Evolutionary conservation across 2,797 vertebrate genomes (phyloP).

Genomic region (Florisuga fusca): DNA sequence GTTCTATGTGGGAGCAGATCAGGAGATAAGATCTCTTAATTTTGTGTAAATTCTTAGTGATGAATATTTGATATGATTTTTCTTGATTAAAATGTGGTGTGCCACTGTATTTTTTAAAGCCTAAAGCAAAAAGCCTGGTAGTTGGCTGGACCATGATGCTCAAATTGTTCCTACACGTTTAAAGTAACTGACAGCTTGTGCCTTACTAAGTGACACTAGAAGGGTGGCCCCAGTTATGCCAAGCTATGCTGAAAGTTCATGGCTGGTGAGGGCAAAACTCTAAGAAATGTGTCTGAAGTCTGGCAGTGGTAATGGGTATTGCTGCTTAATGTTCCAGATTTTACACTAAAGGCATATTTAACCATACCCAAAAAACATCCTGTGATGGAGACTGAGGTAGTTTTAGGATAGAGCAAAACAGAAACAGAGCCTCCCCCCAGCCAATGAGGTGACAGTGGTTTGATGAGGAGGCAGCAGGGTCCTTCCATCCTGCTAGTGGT

Average conservation of each 20-base stretch:
- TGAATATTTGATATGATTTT: background rate
- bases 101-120: background rate
- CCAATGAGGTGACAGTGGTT: background rate
- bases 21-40: background rate
- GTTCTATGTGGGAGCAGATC: background rate
- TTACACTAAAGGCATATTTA: background rate
- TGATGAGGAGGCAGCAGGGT: background rate
- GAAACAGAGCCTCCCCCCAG: background rate
- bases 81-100: background rate
- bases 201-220: background rate
- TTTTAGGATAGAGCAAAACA: background rate
- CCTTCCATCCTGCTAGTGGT: background rate
- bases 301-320: background rate
- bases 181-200: background rate
- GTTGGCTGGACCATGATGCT: background rate
- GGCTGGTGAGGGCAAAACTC: background rate
- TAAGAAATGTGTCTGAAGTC: background rate
- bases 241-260: accelerated
- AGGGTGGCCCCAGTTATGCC: background rate
- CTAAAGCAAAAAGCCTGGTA: background rate
- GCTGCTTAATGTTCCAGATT: background rate
- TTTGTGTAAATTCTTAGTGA: background rate
- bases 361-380: background rate
- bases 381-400: background rate
- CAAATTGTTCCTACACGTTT: background rate